phyloP scores from a whole-genome alignment of 1,140 invertebrate species.

The Whitmania pigra region DNA sequence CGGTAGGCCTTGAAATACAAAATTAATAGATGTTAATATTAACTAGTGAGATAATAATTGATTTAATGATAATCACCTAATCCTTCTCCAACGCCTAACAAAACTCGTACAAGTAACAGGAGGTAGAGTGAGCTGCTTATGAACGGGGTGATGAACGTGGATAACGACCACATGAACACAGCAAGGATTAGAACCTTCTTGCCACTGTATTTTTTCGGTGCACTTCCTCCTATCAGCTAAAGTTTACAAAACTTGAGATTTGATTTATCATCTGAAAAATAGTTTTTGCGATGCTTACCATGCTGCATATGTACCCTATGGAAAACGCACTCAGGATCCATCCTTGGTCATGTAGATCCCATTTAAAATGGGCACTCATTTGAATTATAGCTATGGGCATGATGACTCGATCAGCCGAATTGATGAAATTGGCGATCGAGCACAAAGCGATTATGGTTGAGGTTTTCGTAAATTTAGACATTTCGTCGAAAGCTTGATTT shows the following conservation, averaged over 20 bases:
- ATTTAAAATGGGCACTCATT: slow-evolving; percentile 61
- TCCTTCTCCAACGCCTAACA: slow-evolving; percentile 63
- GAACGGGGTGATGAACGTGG: slow-evolving; percentile 59
- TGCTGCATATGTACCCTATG: slow-evolving; percentile 65
- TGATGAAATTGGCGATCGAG: slow-evolving; percentile 64
- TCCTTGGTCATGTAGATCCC: slow-evolving; percentile 60
- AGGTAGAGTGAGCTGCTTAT: slow-evolving; percentile 53
- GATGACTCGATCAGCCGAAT: slow-evolving; percentile 63
- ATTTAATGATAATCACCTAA: slow-evolving; percentile 49
- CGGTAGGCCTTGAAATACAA: slow-evolving; percentile 51
- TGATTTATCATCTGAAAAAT: background rate
- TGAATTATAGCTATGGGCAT: slow-evolving; percentile 68
- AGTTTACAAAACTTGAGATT: slow-evolving; percentile 25
- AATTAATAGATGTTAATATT: slow-evolving; percentile 4
- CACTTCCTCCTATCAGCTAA: slow-evolving; percentile 57
- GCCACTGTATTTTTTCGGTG: slow-evolving; percentile 57
- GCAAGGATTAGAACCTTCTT: slow-evolving; percentile 58
- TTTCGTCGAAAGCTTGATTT: background rate
- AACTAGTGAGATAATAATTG: background rate
- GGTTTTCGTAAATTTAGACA: slow-evolving; percentile 36
- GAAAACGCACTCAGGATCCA: slow-evolving; percentile 68
- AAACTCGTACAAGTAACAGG: slow-evolving; percentile 53
- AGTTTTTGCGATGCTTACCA: slow-evolving; percentile 42
- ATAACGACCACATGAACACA: slow-evolving; percentile 62
- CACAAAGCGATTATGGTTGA: slow-evolving; percentile 54